Conservation (phyloP, 1,140 invertebrate species). For the Leptopilina boulardi region DNA sequence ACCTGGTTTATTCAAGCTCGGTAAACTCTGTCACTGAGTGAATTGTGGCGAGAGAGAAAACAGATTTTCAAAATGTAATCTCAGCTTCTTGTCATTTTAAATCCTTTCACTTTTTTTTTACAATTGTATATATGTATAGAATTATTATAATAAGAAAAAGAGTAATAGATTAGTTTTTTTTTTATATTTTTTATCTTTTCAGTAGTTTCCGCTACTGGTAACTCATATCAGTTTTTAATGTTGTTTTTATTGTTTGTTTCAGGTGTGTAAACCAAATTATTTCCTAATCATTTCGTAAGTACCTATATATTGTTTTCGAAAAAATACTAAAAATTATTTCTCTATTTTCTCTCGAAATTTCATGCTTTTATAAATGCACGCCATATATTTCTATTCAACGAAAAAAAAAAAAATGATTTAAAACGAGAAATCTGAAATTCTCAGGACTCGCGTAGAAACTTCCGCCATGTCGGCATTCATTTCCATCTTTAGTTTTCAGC, state of each 20-base stretch:
- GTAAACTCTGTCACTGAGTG: conserved; percentile 23
- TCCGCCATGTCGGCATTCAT: background rate
- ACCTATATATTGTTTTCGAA: too few species aligned
- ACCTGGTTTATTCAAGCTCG: conserved; percentile 15
- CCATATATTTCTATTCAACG: too few species aligned
- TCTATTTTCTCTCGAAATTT: background rate
- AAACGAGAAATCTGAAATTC: background rate
- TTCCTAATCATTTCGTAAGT: too few species aligned
- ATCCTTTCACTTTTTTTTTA: too few species aligned
- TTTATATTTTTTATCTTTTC: too few species aligned
- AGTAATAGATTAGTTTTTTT: too few species aligned
- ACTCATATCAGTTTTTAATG: too few species aligned
- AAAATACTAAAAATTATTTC: background rate
- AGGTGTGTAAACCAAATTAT: too few species aligned
- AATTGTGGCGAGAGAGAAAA: background rate
- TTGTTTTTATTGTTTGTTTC: too few species aligned
- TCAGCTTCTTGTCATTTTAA: background rate
- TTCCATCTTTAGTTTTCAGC: conserved; percentile 7
- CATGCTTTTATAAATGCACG: background rate
- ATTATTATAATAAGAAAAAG: too few species aligned
- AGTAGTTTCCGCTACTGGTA: too few species aligned
- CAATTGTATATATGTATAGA: too few species aligned
- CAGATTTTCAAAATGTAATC: conserved; percentile 9
- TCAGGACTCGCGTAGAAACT: background rate
- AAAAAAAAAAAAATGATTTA: background rate